A percentile compares a stretch with the other conserved stretches of the same genome.
Evolutionary conservation across 2,888 invertebrate species (phyloP).

Genomic region (Phragmatobia fuliginosa): DNA sequence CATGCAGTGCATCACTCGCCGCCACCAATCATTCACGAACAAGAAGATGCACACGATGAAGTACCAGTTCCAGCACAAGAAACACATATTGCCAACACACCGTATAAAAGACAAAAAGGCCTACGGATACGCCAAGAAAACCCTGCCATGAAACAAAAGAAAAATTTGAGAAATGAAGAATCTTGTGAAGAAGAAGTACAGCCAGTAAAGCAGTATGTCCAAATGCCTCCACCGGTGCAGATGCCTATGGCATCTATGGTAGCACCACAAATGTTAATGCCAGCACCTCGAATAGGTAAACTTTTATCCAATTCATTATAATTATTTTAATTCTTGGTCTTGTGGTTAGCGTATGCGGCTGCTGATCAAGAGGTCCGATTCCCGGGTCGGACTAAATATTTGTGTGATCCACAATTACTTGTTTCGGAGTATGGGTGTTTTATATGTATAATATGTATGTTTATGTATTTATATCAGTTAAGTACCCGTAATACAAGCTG

Average conservation of each 20-base stretch:
- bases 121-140: background rate
- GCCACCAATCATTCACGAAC: background rate
- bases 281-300: slow-evolving; percentile 4
- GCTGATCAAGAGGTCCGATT: too few relatives aligned
- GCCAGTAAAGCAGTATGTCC: background rate
- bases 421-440: too few relatives aligned
- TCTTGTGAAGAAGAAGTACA: background rate
- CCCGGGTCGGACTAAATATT: too few relatives aligned
- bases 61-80: background rate
- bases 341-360: too few relatives aligned
- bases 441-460: too few relatives aligned
- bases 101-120: background rate
- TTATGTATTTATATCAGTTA: too few relatives aligned
- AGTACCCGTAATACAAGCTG: too few relatives aligned
- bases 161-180: background rate
- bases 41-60: background rate
- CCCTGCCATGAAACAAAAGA: background rate
- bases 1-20: background rate
- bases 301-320: background rate
- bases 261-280: background rate
- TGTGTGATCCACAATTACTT: too few relatives aligned
- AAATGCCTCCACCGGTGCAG: background rate
- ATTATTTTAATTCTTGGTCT: too few relatives aligned
- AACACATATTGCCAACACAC: background rate
- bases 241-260: slow-evolving; percentile 1